Evolutionary conservation across 1,140 invertebrate species (phyloP), one percentile per base, ranked within the genome.

Genomic region (Listronotus bonariensis): DNA sequence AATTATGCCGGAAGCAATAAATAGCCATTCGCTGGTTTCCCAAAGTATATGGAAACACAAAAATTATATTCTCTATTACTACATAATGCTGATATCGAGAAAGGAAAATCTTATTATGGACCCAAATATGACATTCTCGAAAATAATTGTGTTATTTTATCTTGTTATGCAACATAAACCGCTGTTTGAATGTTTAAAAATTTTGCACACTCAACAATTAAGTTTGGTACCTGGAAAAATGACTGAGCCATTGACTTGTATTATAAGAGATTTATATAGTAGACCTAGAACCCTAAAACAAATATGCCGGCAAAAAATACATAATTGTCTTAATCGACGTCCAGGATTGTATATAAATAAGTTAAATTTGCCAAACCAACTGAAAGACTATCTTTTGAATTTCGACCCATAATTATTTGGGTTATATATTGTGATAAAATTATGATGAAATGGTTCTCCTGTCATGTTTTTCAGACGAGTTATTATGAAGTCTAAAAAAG

Each of bases 371-470:
- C 88, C 88, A 2, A 80, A 80, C 49, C 79, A 83, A 34, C 78
- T 90, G 3, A 89, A 87, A 76, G 88, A 89, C 65, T 90, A 90
- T 75, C 75, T 90, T 43, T 76, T 89, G 59, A 87, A 86, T 76
- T 89, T 88, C 76, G 86, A 88, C 68, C 82, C 83, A 26, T 59
- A 20, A 20, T 45, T 15, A 57, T n/a, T 38, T 60, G n/a, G 17
- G n/a, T 6, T 43, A 4, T 43, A 7, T 14, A 14, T 7, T 14
- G 17, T 11, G n/a, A 14, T 7, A n/a, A 43, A 41, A 41, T 3
- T 12, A 41, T 11, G 10, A 41, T 41, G 38, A 12, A 11, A 41
- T 41, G 10, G 11, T 36, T 4, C 11, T 36, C 34, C 11, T 36
- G 34, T 9, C 34, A 36, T 36, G 8, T 12, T 36, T 12, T 12